Percentiles rank a stretch among this genome's conserved stretches.
Evolutionary conservation across 2,888 invertebrate genomes (phyloP).

Genomic region (Iselma pallidipennis): DNA sequence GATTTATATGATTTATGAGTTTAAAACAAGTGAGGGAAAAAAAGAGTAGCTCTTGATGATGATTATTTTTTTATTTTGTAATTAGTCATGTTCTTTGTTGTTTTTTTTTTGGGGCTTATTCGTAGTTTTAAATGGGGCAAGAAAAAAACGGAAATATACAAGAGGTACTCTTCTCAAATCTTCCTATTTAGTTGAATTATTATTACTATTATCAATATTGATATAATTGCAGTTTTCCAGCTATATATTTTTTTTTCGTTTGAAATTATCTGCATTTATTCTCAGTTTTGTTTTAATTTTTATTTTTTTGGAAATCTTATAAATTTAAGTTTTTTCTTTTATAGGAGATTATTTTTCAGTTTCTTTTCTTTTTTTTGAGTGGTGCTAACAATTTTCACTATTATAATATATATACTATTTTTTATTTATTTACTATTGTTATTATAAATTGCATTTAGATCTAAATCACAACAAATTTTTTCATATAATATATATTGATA

Average conservation of each 20-base stretch:
- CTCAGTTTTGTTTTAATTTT: constrained; percentile 4
- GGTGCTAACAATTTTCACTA: constrained; percentile 21
- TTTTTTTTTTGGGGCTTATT: neutral
- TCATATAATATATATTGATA: constrained; percentile 33
- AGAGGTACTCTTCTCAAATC: neutral
- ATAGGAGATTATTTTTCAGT: too few relatives aligned
- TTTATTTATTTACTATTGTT: constrained; percentile 19
- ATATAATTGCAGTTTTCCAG: neutral
- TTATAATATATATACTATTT: too few relatives aligned
- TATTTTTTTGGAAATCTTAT: neutral
- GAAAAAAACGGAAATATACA: too few relatives aligned
- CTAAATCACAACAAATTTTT: constrained; percentile 19
- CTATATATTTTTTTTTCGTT: neutral
- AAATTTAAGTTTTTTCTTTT: constrained; percentile 7
- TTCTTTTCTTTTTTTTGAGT: too few relatives aligned
- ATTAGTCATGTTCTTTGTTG: neutral
- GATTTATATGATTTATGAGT: neutral
- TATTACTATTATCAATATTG: neutral
- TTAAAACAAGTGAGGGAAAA: too few relatives aligned
- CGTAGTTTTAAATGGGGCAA: neutral
- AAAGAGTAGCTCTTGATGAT: neutral
- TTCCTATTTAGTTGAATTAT: neutral
- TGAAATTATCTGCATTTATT: constrained; percentile 10
- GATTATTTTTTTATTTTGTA: neutral
- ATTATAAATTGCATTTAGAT: constrained; percentile 19